These are phyloP conservation scores for Amblyraja radiata DNA, from an alignment of 2,797 vertebrate genomes.

Conservation along the genomic window DNA sequence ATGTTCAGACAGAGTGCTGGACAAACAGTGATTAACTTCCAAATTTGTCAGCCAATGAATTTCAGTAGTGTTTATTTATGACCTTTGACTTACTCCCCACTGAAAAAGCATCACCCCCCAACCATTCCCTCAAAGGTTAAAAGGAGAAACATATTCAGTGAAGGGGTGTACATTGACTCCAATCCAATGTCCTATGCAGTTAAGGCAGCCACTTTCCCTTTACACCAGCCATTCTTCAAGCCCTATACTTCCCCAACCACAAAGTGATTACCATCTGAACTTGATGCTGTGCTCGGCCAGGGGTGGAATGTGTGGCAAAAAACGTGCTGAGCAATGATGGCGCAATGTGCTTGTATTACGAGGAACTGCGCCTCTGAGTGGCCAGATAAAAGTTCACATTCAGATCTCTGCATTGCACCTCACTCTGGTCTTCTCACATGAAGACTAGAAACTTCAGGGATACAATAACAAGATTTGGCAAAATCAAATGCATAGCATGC, in stretches of 20 bases:
- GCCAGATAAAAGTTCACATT: background rate
- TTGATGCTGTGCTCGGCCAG: background rate
- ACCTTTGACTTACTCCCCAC: background rate
- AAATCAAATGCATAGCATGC: background rate
- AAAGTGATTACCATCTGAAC: background rate
- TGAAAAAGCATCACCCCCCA: background rate
- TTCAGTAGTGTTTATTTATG: too few relatives aligned
- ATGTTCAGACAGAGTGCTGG: too few relatives aligned
- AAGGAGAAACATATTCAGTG: background rate
- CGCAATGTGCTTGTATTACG: background rate
- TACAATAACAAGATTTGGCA: background rate
- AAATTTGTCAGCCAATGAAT: too few relatives aligned
- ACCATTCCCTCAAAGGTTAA: background rate
- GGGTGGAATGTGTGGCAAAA: background rate
- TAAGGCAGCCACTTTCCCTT: background rate
- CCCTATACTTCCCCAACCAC: background rate
- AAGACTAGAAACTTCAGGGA: background rate
- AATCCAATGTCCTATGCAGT: background rate
- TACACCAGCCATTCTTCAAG: too few relatives aligned
- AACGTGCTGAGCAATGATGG: background rate
- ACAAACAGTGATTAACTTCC: too few relatives aligned
- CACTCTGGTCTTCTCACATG: background rate
- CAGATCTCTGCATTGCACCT: background rate
- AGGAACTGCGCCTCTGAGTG: background rate
- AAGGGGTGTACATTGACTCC: background rate